Evolutionary conservation across 2,888 invertebrate species (phyloP), one percentile per base, ranked within the genome.

Genomic region (Loripinus fragilis): DNA sequence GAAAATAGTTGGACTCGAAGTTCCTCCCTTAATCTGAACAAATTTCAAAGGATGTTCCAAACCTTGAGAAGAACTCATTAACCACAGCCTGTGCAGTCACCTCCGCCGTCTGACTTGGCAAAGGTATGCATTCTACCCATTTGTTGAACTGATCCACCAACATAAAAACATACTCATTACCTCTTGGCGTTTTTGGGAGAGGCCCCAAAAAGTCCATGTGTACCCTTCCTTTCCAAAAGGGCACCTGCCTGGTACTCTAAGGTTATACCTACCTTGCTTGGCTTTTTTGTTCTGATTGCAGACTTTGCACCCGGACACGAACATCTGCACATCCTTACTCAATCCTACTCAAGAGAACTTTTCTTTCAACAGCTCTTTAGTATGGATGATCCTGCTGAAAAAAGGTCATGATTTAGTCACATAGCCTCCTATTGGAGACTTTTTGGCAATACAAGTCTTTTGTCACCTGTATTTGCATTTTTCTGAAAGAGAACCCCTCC

Each of bases 111-210:
- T 83, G 82, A 23, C 66, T 65, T 0, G 76, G 78, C 10, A 78
- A 48, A 33, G 81, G 76, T 5, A 78, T 45, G 45, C 72, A 70
- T 42, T 83, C 83, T 10, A 78, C 75, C 80, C 78, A 78, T 52
- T 82, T 83, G 20, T 80, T 83, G 48, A 83, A 83, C 45, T 80
- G 80, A 38, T 80, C 80, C 55, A 83, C 73, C 77, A 83, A 71
- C 64, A 83, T 73, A 33, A 83, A 45, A 20, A 60, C 41, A 67
- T 67, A 42, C 23, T 67, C 67, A 41, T 67, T 41, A 7, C 67
- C 67, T 23, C 67, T 2, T 3, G 67, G 41, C 7, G 67, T 67
- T 25, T 67, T 67, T 12, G 67, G 67, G 20, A 67, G 23, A 41
- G 67, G 67, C 41, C 67, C 67, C 10, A 67, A 23, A 17, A 67